Base-by-base conservation (phyloP, 2,888 invertebrate genomes). In the Macrosiphum euphorbiae region DNA sequence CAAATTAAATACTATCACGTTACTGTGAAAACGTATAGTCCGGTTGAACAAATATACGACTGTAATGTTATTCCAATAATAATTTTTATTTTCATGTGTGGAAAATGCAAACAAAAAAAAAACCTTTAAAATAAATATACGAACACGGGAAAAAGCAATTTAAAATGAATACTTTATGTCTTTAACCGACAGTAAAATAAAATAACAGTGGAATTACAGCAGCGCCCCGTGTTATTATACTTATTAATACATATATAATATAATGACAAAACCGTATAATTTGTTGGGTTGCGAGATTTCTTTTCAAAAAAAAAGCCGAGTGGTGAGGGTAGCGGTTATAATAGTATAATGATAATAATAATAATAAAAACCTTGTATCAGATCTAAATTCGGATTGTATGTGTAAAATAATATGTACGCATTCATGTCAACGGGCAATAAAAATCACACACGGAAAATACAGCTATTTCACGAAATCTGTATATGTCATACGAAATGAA, bases 351-450 rank as follows among this genome's bases (percentile, higher is more conserved):
- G 50, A 26, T 26, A 87, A 88, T 52, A 52, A 61, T 44, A n/a
- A 35, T n/a, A 52, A 52, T 35, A 88, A 88, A 88, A 88, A 88
- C 88, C 2, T 52, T 55, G 52, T 89, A 89, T 89, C 88, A 89
- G 93, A 93, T 93, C 35, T 8, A 47, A 84, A 93, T 55, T 50
- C 55, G 16, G 67, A 87, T 58, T 88, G 35, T 61, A 28, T 78
- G 28, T 35, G 35, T 84, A 41, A 58, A n/a, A 67, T 35, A 44
- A 24, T 85, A 13, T 47, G 86, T 58, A 47, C 50, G 78, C 24
- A 28, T 90, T 90, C 93, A 94, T 94, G 93, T 94, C 93, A 90
- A 90, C 26, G 86, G 28, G 89, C 90, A 90, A 94, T 94, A 94
- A 94, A 93, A 93, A 90, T 47, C 58, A 86, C 50, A 86, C 85